These are phyloP conservation scores for Lordiphosa clarofinis DNA, from an alignment of 1,140 invertebrate species.

Conservation along the genomic window DNA sequence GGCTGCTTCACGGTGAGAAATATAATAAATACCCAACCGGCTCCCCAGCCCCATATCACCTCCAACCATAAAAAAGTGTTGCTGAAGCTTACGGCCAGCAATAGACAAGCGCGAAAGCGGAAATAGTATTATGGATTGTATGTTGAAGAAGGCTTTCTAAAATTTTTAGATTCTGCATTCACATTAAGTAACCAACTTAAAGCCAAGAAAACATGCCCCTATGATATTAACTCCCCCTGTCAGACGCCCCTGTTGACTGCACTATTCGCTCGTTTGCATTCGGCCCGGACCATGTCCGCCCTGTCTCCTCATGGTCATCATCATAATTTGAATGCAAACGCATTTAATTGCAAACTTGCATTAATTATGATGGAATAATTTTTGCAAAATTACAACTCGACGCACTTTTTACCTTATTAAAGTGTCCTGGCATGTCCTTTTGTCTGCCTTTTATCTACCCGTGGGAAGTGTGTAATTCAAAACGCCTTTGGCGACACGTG, in stretches of 20 bases:
- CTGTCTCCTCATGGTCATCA: slow-evolving; percentile 39
- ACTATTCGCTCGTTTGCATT: slow-evolving; percentile 30
- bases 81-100: too few relatives aligned
- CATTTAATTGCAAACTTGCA: slow-evolving; percentile 76
- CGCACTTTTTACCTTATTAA: slow-evolving; percentile 27
- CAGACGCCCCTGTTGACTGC: slow-evolving; percentile 22
- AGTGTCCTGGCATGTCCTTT: slow-evolving; percentile 6
- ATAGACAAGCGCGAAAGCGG: too few relatives aligned
- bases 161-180: too few relatives aligned
- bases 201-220: too few relatives aligned
- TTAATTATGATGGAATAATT: slow-evolving; percentile 74
- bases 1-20: too few relatives aligned
- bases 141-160: too few relatives aligned
- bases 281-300: slow-evolving; percentile 27
- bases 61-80: too few relatives aligned
- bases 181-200: too few relatives aligned
- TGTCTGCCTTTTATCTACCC: slow-evolving; percentile 38
- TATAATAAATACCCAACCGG: too few relatives aligned
- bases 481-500: slow-evolving; percentile 50
- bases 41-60: too few relatives aligned
- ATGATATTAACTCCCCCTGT: too few relatives aligned
- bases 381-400: slow-evolving; percentile 31
- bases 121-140: too few relatives aligned
- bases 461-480: slow-evolving; percentile 51
- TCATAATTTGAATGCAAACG: slow-evolving; percentile 72